Percentiles rank a stretch among this genome's conserved stretches.
Conservation (phyloP, 2,888 invertebrate genomes). For the Bembecia ichneumoniformis region DNA sequence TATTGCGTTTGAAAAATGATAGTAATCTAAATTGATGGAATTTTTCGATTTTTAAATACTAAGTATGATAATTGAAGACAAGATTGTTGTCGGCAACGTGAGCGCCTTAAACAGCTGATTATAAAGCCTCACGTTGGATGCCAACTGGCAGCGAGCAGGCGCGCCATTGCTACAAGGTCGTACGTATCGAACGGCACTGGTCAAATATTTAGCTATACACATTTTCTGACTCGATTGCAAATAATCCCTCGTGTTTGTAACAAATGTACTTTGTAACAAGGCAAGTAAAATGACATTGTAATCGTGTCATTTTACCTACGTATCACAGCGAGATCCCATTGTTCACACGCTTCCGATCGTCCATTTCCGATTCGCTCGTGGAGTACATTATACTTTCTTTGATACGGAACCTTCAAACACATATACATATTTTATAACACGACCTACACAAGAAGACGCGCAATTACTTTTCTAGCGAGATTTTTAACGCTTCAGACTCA, state of each 20-base stretch:
- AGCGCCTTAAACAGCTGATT: slow-evolving; percentile 37
- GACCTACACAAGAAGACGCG: too few species aligned
- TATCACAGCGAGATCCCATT: slow-evolving; percentile 22
- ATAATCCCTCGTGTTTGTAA: slow-evolving; percentile 7
- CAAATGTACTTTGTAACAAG: slow-evolving; percentile 2
- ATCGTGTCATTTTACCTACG: neutral
- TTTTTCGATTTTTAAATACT: too few species aligned
- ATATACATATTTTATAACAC: neutral
- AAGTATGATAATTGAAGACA: neutral
- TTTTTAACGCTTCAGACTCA: too few species aligned
- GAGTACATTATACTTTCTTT: slow-evolving; percentile 6
- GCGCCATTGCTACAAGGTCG: slow-evolving; percentile 41
- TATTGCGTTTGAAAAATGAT: too few species aligned
- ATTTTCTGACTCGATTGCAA: slow-evolving; percentile 9
- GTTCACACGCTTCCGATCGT: slow-evolving; percentile 21
- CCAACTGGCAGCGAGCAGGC: slow-evolving; percentile 36
- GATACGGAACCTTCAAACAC: neutral
- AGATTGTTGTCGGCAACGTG: slow-evolving; percentile 19
- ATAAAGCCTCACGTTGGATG: slow-evolving; percentile 29
- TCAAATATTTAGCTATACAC: slow-evolving; percentile 43
- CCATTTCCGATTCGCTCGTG: slow-evolving; percentile 21
- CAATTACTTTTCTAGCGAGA: too few species aligned
- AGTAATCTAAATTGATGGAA: too few species aligned
- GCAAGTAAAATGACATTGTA: too few species aligned
- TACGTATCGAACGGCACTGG: slow-evolving; percentile 46